Base-by-base conservation (phyloP, 2,797 vertebrate species). In the Eleutherodactylus coqui region DNA sequence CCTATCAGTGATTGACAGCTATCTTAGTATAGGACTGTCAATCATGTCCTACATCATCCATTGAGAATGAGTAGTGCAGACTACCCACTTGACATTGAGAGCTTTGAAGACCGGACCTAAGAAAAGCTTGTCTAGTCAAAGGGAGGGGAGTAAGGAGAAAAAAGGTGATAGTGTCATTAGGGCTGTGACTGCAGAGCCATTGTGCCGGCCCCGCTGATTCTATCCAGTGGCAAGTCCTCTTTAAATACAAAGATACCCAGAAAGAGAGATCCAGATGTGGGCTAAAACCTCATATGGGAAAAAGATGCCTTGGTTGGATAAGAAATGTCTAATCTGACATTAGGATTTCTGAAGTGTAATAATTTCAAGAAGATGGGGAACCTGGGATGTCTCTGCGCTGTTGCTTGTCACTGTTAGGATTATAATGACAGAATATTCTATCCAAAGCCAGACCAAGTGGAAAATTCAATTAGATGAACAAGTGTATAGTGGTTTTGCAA, bases 381-480 rank as follows among this genome's bases (percentile, higher is more conserved):
- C 67, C 60, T 72, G 34, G 69, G 81, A 87, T 75, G 43, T 75
- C 62, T 84, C 75, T 64, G 29, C 19, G 76, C 58, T 64, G 76
- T 69, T n/a, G 53, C 58, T 80, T 87, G 86, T 75, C 69, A 49
- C 77, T 84, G 51, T 79, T 89, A 89, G 79, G 24, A 88, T 89
- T 90, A 84, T 90, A 91, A 90, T 19, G 7, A 91, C 88, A 90
- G 90, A n/a, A 91, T 90, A 92, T 88, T 89, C 69, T 85, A 88
- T 85, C 27, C 82, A 86, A 88, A 88, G 49, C 83, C 21, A 84
- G 72, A 89, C 19, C 86, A 90, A 90, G 72, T 79, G 47, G 85
- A 91, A 92, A 91, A 90, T 88, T 88, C 88, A 89, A 89, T 93
- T 92, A 92, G 85, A 87, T 89, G 88, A 88, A 90, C 88, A 92